Evolutionary conservation across 2,113 vertebrate genomes (phyloP), one percentile per base, ranked within the genome.

Genomic region (Camelus bactrianus): DNA sequence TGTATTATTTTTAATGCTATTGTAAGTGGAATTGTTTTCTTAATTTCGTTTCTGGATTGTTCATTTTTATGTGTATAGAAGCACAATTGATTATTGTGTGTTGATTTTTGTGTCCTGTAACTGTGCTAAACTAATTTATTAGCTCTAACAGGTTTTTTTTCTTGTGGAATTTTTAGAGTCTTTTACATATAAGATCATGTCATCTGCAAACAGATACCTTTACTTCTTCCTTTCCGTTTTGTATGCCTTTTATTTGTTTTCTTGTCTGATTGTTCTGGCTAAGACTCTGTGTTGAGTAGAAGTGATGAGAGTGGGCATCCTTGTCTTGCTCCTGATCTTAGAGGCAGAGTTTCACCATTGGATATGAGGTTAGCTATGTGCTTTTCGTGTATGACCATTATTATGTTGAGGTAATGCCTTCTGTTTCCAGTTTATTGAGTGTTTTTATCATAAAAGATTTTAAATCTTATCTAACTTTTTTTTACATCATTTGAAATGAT

Each of bases 121-220:
- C n/a, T 94, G 83, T 94, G 16, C 54, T 65, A 56, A 77, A 89
- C 89, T 92, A 20, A 30, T 82, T 91, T 48, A 73, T 52, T 69
- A 42, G 22, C 46, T 91, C 3, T 85, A 50, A 70, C 16, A 62
- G 10, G 5, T 81, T 50, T 84, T 73, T 48, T 73, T 42, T 48
- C 22, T 32, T 84, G 22, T 75, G 50, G 32, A 81, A 52, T 69
- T 42, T 86, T 76, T 86, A 46, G 24, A 12, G 38, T 87, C 91
- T 97, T 70, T 24, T 64, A 19, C 9, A 30, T 67, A 54, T 75
- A 70, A 69, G 52, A 16, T 81, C 73, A 77, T 82, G 32, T 50
- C 17, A 65, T 77, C 48, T 83, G 24, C 32, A 58, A 60, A 81
- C 48, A 89, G 54, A 30, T 70, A 22, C 50, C 93, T 95, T 84